phyloP scores from a whole-genome alignment of 2,113 vertebrate species.

The Neogobius melanostomus region DNA sequence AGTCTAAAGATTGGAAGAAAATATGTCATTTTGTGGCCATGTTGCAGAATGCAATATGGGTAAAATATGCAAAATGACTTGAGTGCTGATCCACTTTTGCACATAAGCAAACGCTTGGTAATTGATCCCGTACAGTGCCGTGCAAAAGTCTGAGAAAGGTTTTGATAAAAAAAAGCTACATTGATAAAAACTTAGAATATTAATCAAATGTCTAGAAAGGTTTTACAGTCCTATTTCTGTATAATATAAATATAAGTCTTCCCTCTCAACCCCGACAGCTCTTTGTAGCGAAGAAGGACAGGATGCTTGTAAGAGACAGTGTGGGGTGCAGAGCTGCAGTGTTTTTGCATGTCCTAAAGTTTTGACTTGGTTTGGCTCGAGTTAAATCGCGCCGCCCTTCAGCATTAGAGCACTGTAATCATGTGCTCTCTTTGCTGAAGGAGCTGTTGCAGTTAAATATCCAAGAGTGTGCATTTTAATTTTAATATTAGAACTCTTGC shows the following conservation, averaged over 20 bases:
- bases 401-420: slow-evolving; percentile 12
- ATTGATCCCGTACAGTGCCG: background rate
- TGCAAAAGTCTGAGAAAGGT: background rate
- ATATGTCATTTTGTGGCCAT: too few species aligned
- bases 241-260: slow-evolving; percentile 26
- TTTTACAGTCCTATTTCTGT: background rate
- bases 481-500: slow-evolving; percentile 21
- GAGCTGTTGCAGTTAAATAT: slow-evolving; percentile 22
- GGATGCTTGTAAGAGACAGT: slow-evolving; percentile 88
- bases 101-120: background rate
- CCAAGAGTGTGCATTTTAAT: slow-evolving; percentile 12
- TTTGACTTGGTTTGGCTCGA: slow-evolving; percentile 6
- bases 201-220: too few species aligned
- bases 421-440: slow-evolving; percentile 18
- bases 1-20: too few species aligned
- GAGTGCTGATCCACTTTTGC: background rate
- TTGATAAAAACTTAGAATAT: too few species aligned
- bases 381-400: slow-evolving; percentile 1
- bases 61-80: too few species aligned
- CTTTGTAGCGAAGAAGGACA: slow-evolving; percentile 93
- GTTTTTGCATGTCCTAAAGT: slow-evolving; percentile 28
- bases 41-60: too few species aligned
- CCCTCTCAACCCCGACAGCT: slow-evolving; percentile 75
- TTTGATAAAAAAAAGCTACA: background rate
- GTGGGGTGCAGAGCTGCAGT: slow-evolving; percentile 62